Conservation (phyloP, 2,113 vertebrate genomes). For the Neolamprologus hecqui region DNA sequence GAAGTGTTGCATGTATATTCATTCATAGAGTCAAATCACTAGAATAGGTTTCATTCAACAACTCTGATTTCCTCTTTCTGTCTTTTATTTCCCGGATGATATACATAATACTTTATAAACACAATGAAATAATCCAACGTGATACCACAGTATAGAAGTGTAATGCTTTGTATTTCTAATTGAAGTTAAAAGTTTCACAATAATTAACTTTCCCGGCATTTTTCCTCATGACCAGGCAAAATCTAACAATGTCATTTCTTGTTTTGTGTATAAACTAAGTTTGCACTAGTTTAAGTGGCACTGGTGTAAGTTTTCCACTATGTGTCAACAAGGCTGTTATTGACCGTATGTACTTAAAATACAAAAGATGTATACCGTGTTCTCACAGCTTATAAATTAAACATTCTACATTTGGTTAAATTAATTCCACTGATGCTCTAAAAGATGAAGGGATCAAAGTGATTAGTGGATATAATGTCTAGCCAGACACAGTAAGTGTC, state of each 20-base stretch:
- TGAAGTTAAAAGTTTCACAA: neutral
- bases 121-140: neutral
- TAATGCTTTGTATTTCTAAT: neutral
- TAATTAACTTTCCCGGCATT: neutral
- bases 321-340: slow-evolving; percentile 39
- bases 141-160: neutral
- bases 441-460: neutral
- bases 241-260: neutral
- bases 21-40: slow-evolving; percentile 29
- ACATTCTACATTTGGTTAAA: neutral
- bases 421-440: neutral
- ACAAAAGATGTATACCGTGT: no score
- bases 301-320: slow-evolving; percentile 21
- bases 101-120: neutral
- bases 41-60: slow-evolving; percentile 39
- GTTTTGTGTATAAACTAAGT: neutral
- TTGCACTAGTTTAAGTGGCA: neutral
- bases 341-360: neutral
- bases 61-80: neutral
- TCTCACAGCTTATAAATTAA: neutral
- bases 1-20: slow-evolving; percentile 21
- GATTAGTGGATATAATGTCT: neutral
- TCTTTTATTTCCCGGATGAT: neutral
- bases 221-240: neutral
- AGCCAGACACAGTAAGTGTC: neutral